Base-by-base conservation (phyloP, 2,888 invertebrate genomes). In the Ectemnius continuus region DNA sequence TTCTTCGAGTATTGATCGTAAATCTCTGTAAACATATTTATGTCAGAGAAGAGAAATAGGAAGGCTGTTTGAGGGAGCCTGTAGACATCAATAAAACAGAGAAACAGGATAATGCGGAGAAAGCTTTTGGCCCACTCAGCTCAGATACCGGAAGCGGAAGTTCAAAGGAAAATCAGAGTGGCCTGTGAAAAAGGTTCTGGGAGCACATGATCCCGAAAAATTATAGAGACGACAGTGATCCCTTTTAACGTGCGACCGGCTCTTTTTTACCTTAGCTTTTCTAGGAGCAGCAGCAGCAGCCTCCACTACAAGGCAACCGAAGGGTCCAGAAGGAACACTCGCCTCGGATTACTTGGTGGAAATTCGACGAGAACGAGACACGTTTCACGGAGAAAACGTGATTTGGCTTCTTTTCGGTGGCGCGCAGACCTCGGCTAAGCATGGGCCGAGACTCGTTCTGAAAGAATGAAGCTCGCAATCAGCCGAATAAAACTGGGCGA, bases 161-260 rank as follows among this genome's bases (percentile, higher is more conserved):
- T 14, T 16, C n/a, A 13, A 52, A 52, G 13, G 52, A 14, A 14
- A 16, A 52, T 11, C 52, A 11, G 16, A 36, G 11, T 2, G 8
- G 11, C 8, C 36, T 36, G 6, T 11, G 36, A 36, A 36, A 3
- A 36, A 36, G 6, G 36, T 8, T 52, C 4, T 23, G 16, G 13
- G 52, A 52, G 52, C 14, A 16, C 5, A 52, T 52, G 52, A 16
- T 52, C 26, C 58, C 16, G 14, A 58, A 26, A 58, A 52, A 46
- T 36, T 45, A 18, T 47, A 11, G 60, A 60, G 68, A 61, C 64
- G 69, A 69, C 65, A 65, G 65, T 52, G 52, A 52, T 52, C 52
- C 52, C 52, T 52, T 14, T 52, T 14, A 52, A 52, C 16, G 52
- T 52, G 8, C 14, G 14, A 16, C n/a, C 5, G n/a, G n/a, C 5